Evolutionary conservation across 1,140 invertebrate species (phyloP).

Genomic region (Sminthurinus signatus): DNA sequence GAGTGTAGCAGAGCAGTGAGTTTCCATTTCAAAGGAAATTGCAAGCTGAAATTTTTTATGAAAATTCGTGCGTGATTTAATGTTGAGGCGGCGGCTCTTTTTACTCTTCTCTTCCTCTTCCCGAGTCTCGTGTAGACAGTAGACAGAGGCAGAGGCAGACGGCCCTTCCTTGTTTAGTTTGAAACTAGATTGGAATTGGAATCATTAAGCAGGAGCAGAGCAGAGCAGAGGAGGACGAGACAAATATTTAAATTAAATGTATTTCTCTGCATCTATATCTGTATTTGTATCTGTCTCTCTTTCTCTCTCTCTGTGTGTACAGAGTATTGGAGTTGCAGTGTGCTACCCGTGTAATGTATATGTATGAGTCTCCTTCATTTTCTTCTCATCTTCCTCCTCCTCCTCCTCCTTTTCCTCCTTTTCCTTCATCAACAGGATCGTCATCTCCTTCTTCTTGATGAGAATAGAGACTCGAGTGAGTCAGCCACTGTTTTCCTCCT

Average conservation of each 20-base stretch:
- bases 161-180: slow-evolving; percentile 19
- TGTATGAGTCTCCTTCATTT: too few species aligned
- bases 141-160: slow-evolving; percentile 15
- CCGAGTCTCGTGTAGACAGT: too few species aligned
- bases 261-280: neutral
- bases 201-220: slow-evolving; percentile 33
- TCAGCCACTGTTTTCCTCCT: too few species aligned
- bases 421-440: too few species aligned
- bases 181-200: slow-evolving; percentile 29
- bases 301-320: neutral
- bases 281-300: neutral
- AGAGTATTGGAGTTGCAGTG: too few species aligned
- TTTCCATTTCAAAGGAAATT: slow-evolving; percentile 41
- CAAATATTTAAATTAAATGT: slow-evolving; percentile 17
- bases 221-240: too few species aligned
- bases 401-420: neutral
- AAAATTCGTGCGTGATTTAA: slow-evolving; percentile 39
- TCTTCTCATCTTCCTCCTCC: neutral
- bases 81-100: slow-evolving; percentile 22
- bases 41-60: slow-evolving; percentile 28
- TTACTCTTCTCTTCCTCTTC: too few species aligned
- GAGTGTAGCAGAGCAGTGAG: slow-evolving; percentile 23
- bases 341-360: too few species aligned
- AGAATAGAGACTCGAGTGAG: too few species aligned
- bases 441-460: neutral